phyloP scores from a whole-genome alignment of 2,888 invertebrate genomes.

The Hyppa rectilinea region DNA sequence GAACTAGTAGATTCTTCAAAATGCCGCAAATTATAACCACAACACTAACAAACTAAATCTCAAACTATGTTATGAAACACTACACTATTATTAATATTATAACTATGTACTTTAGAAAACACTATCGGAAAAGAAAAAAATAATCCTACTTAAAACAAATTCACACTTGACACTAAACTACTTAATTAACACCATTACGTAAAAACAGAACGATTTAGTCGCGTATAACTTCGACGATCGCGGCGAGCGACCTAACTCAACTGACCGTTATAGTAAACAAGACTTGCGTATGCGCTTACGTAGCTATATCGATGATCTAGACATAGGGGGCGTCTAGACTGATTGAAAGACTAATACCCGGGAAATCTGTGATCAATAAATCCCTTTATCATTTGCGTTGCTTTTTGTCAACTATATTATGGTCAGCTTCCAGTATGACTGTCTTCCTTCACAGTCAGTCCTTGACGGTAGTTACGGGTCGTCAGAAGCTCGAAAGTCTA shows the following conservation, averaged over 20 bases:
- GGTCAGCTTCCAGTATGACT: too few species aligned
- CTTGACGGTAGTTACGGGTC: too few species aligned
- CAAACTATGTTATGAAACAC: neutral
- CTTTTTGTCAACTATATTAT: neutral
- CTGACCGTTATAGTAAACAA: slow-evolving; percentile 52
- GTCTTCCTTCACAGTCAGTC: too few species aligned
- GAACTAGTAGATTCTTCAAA: neutral
- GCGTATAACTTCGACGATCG: neutral
- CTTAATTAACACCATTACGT: neutral
- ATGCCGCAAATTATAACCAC: neutral
- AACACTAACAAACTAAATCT: neutral
- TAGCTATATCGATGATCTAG: slow-evolving; percentile 5
- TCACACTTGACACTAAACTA: slow-evolving; percentile 3
- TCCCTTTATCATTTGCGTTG: neutral
- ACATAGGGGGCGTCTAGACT: slow-evolving; percentile 12
- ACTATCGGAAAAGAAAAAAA: neutral
- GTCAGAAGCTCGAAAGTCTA: too few species aligned
- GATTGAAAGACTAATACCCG: neutral
- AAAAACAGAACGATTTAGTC: neutral
- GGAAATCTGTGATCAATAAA: too few species aligned
- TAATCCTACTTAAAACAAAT: neutral
- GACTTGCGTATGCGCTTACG: slow-evolving; percentile 11
- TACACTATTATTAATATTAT: neutral
- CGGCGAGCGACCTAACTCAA: slow-evolving; percentile 39
- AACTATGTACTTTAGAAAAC: neutral